These are phyloP conservation scores for Hermetia illucens DNA, from an alignment of 1,140 invertebrate species.

Conservation along the genomic window DNA sequence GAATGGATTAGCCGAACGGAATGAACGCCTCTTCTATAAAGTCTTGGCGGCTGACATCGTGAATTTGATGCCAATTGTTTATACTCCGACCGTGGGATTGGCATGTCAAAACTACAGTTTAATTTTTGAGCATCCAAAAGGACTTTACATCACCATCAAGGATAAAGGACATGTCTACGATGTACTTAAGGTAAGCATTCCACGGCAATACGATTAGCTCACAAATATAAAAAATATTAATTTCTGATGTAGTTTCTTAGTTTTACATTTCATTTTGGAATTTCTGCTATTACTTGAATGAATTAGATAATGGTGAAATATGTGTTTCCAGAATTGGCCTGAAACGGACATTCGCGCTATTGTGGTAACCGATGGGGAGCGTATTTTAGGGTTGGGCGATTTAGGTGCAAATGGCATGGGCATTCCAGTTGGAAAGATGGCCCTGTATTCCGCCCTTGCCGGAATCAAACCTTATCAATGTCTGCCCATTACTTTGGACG, in stretches of 20 bases:
- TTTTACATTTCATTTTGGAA: not conserved
- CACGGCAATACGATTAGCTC: too few relatives aligned
- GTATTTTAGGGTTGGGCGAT: slow-evolving; percentile 86
- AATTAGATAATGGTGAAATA: too few relatives aligned
- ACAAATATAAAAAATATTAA: not conserved
- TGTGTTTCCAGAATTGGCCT: slow-evolving; percentile 47
- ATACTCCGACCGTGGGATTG: slow-evolving; percentile 84
- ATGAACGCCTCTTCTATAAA: slow-evolving; percentile 88
- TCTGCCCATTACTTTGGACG: slow-evolving; percentile 78
- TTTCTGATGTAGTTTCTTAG: not conserved
- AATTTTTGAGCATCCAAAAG: slow-evolving; percentile 78
- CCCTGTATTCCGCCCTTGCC: slow-evolving; percentile 81
- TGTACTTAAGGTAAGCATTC: slow-evolving; percentile 39
- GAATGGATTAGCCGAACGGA: slow-evolving; percentile 59
- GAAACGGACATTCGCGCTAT: slow-evolving; percentile 77
- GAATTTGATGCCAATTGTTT: slow-evolving; percentile 79
- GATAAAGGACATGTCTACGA: slow-evolving; percentile 86
- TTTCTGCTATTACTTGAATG: not conserved
- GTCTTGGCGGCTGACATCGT: slow-evolving; percentile 78
- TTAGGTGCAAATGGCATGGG: slow-evolving; percentile 91
- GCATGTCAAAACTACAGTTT: slow-evolving; percentile 95
- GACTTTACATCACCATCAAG: slow-evolving; percentile 93
- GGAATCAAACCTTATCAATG: slow-evolving; percentile 83
- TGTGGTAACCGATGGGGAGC: slow-evolving; percentile 87
- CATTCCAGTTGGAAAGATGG: slow-evolving; percentile 82